Evolutionary conservation across 2,113 vertebrate species (phyloP), one percentile per base, ranked within the genome.

Genomic region (Sterrhoptilus dennistouni): DNA sequence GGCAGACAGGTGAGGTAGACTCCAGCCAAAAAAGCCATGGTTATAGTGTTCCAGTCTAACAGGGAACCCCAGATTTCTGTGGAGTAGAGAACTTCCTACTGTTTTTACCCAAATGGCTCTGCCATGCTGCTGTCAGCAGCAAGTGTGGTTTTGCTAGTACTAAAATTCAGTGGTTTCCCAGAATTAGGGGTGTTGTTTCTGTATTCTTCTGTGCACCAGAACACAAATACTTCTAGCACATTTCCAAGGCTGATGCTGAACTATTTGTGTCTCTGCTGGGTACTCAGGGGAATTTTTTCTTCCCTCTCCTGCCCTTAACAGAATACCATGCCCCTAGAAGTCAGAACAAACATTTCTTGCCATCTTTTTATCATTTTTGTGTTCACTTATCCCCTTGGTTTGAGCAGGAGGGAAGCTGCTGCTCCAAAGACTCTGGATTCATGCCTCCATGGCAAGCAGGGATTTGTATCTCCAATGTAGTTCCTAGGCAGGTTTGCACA

Each of bases 1-100:
- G 40, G 82, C 88, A 56, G 96, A 98, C 84, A 99, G 98, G 98
- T 99, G 65, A 94, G 89, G 77, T 65, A 53, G 15, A 28, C 9
- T 89, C n/a, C 60, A 79, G 38, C 38, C 38, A 29, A 53, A 29
- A 4, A 29, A 35, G 28, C 44, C 5, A 0, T 54, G 36, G 38
- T 21, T 61, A 0, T 1, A 31, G 20, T n/a, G 78, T 5, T 50
- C 40, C 45, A 29, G 31, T 69, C 23, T 50, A 38, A 24, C 27
- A 80, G 53, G 29, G 33, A 85, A 3, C 20, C 22, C 24, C 59
- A 60, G 33, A 40, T 44, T 54, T 93, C 69, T 45, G 27, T 87
- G 56, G 35, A 24, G 22, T 14, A 42, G 40, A 64, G 27, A 83
- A 24, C 8, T 71, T 87, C 14, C 36, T 53, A 3, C 36, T 53